Conservation (phyloP, 2,888 invertebrate species). For the Hemaris fuciformis region DNA sequence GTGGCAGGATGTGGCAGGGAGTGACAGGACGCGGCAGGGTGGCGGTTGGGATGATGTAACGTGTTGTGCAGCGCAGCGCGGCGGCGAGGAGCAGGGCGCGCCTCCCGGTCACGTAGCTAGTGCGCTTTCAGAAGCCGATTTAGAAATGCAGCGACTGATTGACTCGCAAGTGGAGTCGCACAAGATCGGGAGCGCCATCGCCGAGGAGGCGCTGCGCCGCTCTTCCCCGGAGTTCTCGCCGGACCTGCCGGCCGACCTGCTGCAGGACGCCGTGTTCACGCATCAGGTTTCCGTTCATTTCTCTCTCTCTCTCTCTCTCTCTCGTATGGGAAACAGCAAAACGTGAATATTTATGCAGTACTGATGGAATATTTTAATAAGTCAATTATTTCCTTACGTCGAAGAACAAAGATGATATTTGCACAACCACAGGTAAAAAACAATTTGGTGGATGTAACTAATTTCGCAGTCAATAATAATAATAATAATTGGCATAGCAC, state of each 20-base stretch:
- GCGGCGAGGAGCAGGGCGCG: neutral
- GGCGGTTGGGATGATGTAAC: constrained; percentile 9
- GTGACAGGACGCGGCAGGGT: neutral
- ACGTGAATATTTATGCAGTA: too few species aligned
- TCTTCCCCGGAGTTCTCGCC: constrained; percentile 49
- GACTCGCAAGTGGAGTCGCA: constrained; percentile 90
- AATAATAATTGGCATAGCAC: too few species aligned
- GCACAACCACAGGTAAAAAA: too few species aligned
- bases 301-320: too few species aligned
- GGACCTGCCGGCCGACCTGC: constrained; percentile 49
- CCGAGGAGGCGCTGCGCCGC: constrained; percentile 85
- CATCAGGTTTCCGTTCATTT: constrained; percentile 42
- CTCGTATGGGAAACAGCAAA: too few species aligned
- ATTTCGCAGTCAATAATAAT: too few species aligned
- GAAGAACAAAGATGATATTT: too few species aligned
- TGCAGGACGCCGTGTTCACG: constrained; percentile 56
- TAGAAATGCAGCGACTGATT: constrained; percentile 86
- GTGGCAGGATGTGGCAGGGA: neutral
- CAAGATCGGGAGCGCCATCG: constrained; percentile 92
- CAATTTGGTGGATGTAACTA: too few species aligned
- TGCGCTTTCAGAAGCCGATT: constrained; percentile 73
- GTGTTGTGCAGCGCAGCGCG: constrained; percentile 14
- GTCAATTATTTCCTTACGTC: too few species aligned
- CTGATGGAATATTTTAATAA: too few species aligned
- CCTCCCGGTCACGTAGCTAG: constrained; percentile 15